Percentiles rank a stretch among this genome's conserved stretches.
Evolutionary conservation across 2,888 invertebrate genomes (phyloP).

Genomic region (Mechanitis messenoides): DNA sequence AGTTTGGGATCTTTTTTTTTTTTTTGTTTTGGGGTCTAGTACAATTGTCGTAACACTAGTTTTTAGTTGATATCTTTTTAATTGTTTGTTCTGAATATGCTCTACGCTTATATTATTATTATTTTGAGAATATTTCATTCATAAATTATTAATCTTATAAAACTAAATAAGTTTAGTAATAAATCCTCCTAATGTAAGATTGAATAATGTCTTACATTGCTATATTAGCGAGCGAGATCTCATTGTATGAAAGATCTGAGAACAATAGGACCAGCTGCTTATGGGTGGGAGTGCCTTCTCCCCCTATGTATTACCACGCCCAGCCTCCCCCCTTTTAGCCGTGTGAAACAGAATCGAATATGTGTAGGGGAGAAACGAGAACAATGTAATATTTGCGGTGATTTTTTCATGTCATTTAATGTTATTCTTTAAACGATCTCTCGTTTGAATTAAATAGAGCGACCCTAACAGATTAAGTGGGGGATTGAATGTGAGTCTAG

Average conservation of each 20-base stretch:
- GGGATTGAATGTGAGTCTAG: constrained; percentile 57
- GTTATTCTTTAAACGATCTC: constrained; percentile 44
- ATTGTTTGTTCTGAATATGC: neutral
- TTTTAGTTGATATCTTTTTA: neutral
- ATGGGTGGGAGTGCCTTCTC: constrained; percentile 53
- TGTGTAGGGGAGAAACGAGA: constrained; percentile 53
- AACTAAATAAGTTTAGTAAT: no score
- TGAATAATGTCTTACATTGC: neutral
- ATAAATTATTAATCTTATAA: no score
- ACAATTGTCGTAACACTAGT: neutral
- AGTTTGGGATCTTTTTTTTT: constrained; percentile 9
- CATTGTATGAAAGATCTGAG: constrained; percentile 39
- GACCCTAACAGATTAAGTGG: constrained; percentile 58
- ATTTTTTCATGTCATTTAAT: constrained; percentile 58
- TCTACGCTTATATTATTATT: no score
- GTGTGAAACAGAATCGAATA: constrained; percentile 62
- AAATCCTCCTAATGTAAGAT: no score
- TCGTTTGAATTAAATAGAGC: constrained; percentile 63
- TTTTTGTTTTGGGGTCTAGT: constrained; percentile 12
- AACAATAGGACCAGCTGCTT: constrained; percentile 57
- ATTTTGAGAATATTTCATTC: no score
- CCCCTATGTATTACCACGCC: constrained; percentile 51
- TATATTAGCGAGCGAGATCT: constrained; percentile 14
- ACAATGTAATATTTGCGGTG: constrained; percentile 61
- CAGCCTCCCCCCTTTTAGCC: constrained; percentile 51